Evolutionary conservation across 2,888 invertebrate genomes (phyloP).

Genomic region (Microctonus hyperodae): DNA sequence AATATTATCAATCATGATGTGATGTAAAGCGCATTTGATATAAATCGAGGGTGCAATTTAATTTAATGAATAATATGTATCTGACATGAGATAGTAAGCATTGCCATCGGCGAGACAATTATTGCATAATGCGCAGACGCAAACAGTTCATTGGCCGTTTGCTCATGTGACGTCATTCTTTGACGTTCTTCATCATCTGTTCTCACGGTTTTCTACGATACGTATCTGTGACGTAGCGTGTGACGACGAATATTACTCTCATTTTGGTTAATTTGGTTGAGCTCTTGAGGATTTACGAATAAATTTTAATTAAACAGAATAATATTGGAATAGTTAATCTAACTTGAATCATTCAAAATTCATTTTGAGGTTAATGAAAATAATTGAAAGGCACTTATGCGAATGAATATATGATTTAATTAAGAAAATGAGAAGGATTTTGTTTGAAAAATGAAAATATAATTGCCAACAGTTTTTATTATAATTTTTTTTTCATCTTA

Average conservation of each 20-base stretch:
- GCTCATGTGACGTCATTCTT: conserved; percentile 19
- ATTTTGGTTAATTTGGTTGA: neutral
- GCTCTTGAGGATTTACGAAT: no score
- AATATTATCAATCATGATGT: neutral
- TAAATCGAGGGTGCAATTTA: neutral
- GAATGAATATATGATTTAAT: no score
- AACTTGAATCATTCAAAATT: no score
- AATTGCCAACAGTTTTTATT: no score
- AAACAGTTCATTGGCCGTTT: conserved; percentile 38
- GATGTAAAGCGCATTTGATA: conserved; percentile 6
- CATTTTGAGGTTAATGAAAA: no score
- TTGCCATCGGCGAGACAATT: conserved; percentile 23
- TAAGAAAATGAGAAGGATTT: no score
- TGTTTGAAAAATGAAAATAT: no score
- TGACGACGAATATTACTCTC: conserved; percentile 12
- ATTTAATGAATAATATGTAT: conserved; percentile 6
- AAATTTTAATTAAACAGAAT: no score
- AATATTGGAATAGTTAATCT: no score
- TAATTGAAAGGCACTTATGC: no score
- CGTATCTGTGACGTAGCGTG: conserved; percentile 33
- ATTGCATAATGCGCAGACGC: conserved; percentile 39
- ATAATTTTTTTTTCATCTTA: no score
- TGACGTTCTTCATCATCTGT: conserved; percentile 34
- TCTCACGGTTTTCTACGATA: conserved; percentile 28
- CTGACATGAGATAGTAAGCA: neutral